Evolutionary conservation across 1,140 invertebrate species (phyloP), one percentile per base, ranked within the genome.

Genomic region (Panonychus citri): DNA sequence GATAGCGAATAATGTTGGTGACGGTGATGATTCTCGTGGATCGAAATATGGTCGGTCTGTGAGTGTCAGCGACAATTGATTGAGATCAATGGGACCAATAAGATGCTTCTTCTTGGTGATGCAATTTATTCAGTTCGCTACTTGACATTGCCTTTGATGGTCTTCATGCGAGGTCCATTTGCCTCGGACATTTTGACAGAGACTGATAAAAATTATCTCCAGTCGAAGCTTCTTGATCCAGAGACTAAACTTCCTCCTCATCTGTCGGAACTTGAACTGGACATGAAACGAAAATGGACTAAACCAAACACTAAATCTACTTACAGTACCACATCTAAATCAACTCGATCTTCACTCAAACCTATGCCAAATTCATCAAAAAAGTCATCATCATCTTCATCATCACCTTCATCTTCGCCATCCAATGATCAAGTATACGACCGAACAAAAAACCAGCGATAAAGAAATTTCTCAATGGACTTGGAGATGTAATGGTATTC

Each of bases 121-220:
- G 73, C 76, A 19, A 64, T 81, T 2, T 81, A 76, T 61, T 75
- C 74, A 43, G 76, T 80, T 15, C 70, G 80, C 2, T 82, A 80
- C 60, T 66, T 80, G 49, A 62, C 77, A 3, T 78, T 82, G 72
- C 72, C 68, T 15, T 71, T 75, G 8, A 72, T 74, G 57, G 75
- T 80, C 59, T 78, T 81, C 59, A 65, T 73, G 34, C 62, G 66
- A 0, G 76, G 71, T 3, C 71, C 73, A 8, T 65, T 66, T 54
- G 60, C 59, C 25, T 70, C 68, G 24, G 66, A 66, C 8, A 55
- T 73, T 5, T 64, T 74, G 2, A 65, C 63, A 34, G 53, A 64
- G 7, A 63, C 67, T 19, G 73, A 74, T 59, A 60, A 64, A 17
- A 57, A 60, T 8, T 42, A 61, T 4, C 39, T 73, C 1, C 56